Conservation (phyloP, 2,888 invertebrate species). For the Lasiommata megera region DNA sequence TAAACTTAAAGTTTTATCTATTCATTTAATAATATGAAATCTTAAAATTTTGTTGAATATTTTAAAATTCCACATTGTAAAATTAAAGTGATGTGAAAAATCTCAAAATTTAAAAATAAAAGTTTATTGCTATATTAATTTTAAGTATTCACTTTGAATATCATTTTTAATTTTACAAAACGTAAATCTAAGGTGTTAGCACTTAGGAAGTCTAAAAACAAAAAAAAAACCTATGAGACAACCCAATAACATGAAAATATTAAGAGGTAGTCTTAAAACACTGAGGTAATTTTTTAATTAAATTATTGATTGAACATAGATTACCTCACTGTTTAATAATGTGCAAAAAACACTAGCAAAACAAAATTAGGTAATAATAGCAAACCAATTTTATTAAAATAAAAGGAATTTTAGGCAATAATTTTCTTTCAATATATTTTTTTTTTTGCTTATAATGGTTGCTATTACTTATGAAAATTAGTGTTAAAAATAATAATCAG, state of each 20-base stretch:
- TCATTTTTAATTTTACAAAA: slow-evolving; percentile 22
- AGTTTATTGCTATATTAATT: background rate
- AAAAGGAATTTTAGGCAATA: no score
- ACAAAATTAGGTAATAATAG: slow-evolving; percentile 27
- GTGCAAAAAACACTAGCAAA: slow-evolving; percentile 41
- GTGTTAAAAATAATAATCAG: slow-evolving; percentile 48
- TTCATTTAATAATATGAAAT: slow-evolving; percentile 29
- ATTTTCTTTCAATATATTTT: background rate
- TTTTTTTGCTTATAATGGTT: slow-evolving; percentile 5
- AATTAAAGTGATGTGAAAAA: slow-evolving; percentile 29
- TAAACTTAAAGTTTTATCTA: slow-evolving; percentile 31
- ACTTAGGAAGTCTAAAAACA: slow-evolving; percentile 34
- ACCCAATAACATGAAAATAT: slow-evolving; percentile 44
- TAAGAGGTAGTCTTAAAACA: slow-evolving; percentile 48
- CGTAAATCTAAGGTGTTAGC: slow-evolving; percentile 51
- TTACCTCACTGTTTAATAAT: slow-evolving; percentile 33
- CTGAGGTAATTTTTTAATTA: slow-evolving; percentile 36
- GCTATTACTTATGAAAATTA: slow-evolving; percentile 34
- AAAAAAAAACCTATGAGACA: slow-evolving; percentile 48
- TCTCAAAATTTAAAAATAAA: background rate
- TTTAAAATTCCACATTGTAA: slow-evolving; percentile 34
- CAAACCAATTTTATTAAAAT: slow-evolving; percentile 12
- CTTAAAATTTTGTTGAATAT: slow-evolving; percentile 30
- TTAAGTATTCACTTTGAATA: background rate
- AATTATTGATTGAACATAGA: background rate